These are phyloP conservation scores for Anoncus sp. DNA, from an alignment of 2,888 invertebrate species.

Conservation along the genomic window DNA sequence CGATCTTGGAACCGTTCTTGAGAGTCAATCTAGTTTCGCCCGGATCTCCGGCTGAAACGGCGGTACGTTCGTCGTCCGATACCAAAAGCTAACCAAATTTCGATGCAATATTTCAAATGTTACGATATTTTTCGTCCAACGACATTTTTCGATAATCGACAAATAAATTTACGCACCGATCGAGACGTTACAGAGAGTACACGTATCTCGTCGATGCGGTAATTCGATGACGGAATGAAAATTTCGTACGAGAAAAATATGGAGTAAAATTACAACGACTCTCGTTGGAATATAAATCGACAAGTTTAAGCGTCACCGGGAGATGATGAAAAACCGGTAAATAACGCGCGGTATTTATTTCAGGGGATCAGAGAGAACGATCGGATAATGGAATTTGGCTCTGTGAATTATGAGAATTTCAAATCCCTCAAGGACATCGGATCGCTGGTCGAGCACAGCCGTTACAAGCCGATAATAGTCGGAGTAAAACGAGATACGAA, in stretches of 20 bases:
- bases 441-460: conserved; percentile 87
- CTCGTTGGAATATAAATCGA: too few species aligned
- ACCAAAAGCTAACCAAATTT: not conserved
- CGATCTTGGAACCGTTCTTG: conserved; percentile 85
- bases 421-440: conserved; percentile 88
- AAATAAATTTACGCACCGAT: too few species aligned
- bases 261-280: too few species aligned
- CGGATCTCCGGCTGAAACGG: conserved; percentile 93
- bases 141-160: too few species aligned
- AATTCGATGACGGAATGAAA: too few species aligned
- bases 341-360: not conserved
- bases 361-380: conserved; percentile 90
- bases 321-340: not conserved
- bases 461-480: conserved; percentile 84
- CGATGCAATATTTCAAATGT: too few species aligned
- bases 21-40: conserved; percentile 89
- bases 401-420: conserved; percentile 89
- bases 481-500: conserved; percentile 85
- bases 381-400: conserved; percentile 91
- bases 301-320: too few species aligned
- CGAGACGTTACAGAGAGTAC: too few species aligned
- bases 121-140: too few species aligned
- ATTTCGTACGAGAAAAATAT: too few species aligned
- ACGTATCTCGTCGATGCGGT: too few species aligned
- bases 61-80: conserved; percentile 85